Evolutionary conservation across 2,797 vertebrate species (phyloP).

Genomic region (Mus minutoides): DNA sequence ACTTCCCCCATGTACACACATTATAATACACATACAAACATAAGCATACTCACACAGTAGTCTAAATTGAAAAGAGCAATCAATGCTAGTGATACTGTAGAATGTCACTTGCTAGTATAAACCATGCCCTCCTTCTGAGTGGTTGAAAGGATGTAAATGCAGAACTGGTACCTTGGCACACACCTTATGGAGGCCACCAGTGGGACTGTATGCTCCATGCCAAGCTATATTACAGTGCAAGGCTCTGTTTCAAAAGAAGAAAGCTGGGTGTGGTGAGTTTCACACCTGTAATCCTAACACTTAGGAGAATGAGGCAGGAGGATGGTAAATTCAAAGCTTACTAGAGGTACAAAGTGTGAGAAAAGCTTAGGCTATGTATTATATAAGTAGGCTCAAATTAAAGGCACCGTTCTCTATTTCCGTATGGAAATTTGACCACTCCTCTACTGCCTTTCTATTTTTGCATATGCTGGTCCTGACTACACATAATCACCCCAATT

Average conservation of each 20-base stretch:
- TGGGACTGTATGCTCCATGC: neutral
- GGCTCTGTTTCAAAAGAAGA: neutral
- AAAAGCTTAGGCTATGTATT: neutral
- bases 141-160: neutral
- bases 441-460: neutral
- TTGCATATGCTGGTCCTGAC: neutral
- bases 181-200: neutral
- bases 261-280: neutral
- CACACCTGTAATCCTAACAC: neutral
- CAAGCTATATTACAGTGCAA: neutral
- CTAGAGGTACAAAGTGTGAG: neutral
- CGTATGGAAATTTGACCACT: neutral
- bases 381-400: neutral
- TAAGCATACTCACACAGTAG: neutral
- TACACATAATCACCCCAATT: neutral
- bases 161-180: neutral
- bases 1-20: neutral
- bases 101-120: neutral
- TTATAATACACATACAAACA: neutral
- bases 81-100: neutral
- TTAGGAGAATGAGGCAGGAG: neutral
- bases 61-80: neutral
- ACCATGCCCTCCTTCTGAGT: neutral
- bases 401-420: neutral
- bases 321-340: neutral